Evolutionary conservation across 2,113 vertebrate species (phyloP).

Genomic region (Colinus virginianus): DNA sequence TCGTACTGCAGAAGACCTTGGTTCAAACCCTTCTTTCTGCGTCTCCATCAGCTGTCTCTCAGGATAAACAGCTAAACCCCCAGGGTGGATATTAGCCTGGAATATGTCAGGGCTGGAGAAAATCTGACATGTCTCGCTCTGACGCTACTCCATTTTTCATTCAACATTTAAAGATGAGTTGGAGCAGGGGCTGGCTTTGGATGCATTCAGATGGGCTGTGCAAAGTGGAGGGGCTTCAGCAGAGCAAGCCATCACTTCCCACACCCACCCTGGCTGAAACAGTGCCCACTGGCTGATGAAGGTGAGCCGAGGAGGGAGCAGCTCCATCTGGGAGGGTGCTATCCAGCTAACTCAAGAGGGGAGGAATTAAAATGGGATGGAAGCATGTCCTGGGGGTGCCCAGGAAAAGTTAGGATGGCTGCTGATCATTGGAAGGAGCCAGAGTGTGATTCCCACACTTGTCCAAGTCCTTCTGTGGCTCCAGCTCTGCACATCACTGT

Average conservation of each 20-base stretch:
- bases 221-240: not conserved
- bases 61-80: not conserved
- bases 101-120: constrained; percentile 25
- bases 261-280: not conserved
- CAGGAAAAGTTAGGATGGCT: not conserved
- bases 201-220: not conserved
- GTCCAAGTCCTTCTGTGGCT: not conserved
- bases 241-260: not conserved
- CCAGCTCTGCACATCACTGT: not conserved
- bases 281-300: not conserved
- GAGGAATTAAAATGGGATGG: not conserved
- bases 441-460: not conserved
- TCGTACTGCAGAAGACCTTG: not conserved
- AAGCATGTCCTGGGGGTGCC: not conserved
- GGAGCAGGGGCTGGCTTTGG: not conserved
- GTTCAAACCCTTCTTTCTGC: not conserved
- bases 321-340: not conserved
- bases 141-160: not conserved
- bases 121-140: not conserved
- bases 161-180: not conserved
- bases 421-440: not conserved
- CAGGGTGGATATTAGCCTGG: constrained; percentile 4
- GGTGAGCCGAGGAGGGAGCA: not conserved
- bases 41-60: not conserved
- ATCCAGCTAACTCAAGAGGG: not conserved